Conservation (phyloP, 2,888 invertebrate species). For the Pecten maximus region DNA sequence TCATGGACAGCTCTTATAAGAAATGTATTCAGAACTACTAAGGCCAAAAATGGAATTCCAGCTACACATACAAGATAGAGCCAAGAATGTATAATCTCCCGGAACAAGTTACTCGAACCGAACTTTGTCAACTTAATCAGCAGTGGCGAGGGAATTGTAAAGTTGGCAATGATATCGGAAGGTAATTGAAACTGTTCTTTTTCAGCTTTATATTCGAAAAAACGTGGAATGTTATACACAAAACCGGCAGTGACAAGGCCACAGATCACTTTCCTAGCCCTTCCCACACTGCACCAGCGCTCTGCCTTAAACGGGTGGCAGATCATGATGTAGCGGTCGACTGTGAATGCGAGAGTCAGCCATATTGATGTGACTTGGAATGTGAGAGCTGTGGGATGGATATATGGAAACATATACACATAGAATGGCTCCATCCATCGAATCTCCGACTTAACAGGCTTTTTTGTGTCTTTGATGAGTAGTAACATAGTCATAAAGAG, state of each 20-base stretch:
- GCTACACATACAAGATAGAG: slow-evolving; percentile 81
- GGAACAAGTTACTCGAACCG: slow-evolving; percentile 74
- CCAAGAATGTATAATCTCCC: slow-evolving; percentile 80
- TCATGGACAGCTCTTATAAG: slow-evolving; percentile 80
- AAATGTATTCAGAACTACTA: slow-evolving; percentile 80
- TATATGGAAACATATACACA: slow-evolving; percentile 77
- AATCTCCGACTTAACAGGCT: slow-evolving; percentile 60
- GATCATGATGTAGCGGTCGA: slow-evolving; percentile 82
- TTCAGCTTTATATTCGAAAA: slow-evolving; percentile 78
- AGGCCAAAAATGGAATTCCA: slow-evolving; percentile 80
- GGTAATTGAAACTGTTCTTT: slow-evolving; percentile 53
- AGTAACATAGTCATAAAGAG: slow-evolving; percentile 77
- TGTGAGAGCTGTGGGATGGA: slow-evolving; percentile 80
- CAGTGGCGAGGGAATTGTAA: slow-evolving; percentile 17
- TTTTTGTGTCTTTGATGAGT: slow-evolving; percentile 74
- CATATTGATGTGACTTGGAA: slow-evolving; percentile 81
- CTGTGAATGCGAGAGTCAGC: slow-evolving; percentile 81
- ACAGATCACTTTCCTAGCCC: slow-evolving; percentile 77
- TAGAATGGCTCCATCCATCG: slow-evolving; percentile 67
- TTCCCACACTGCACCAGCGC: slow-evolving; percentile 75
- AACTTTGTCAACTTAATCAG: slow-evolving; percentile 70
- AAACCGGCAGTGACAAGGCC: slow-evolving; percentile 73
- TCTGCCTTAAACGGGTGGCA: slow-evolving; percentile 82
- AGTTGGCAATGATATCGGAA: background rate
- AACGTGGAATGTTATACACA: slow-evolving; percentile 79